Base-by-base conservation (phyloP, 2,888 invertebrate species). In the Drosophila hamatofila region DNA sequence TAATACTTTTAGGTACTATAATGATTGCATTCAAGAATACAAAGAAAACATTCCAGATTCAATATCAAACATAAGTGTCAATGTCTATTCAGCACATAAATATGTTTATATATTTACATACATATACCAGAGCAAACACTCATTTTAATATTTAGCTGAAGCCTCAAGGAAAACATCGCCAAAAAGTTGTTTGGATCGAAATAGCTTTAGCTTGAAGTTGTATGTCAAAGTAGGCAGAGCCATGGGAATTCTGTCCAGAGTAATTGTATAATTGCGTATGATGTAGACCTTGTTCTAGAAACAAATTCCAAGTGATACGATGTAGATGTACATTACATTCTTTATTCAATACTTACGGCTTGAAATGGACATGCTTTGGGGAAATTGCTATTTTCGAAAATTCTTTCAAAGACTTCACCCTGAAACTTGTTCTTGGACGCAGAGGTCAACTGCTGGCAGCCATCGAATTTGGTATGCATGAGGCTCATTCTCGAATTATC, bases 251-350 rank as follows among this genome's bases (percentile, higher is more conserved):
- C 80, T 67, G 12, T 84, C 60, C 18, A 62, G 46, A 6, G 39
- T 46, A 11, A 84, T 33, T n/a, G 80, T 75, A 16, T 63, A 84
- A 69, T 85, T 85, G 35, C 59, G 60, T 27, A 89, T 35, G 46
- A 59, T 68, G 59, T 51, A 89, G 12, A 60, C 21, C 30, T 71
- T 63, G 51, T 59, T 37, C 72, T 76, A 18, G 0, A 21, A 51
- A 14, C 16, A 23, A 12, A 30, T 49, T 18, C 3, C 3, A 7
- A 35, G 6, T 35, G 35, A 27, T 5, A 27, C 6, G 30, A 16
- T 0, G 2, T 6, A 37, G 2, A 16, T 35, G 2, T 14, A 0
- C 7, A 37, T 16, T 16, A 30, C 3, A 37, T 0, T 7, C 16
- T 5, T 16, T 7, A 37, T 16, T 2, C 6, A 37, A 7, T 16